Base-by-base conservation (phyloP, 2,888 invertebrate genomes). In the Cloeon dipterum region DNA sequence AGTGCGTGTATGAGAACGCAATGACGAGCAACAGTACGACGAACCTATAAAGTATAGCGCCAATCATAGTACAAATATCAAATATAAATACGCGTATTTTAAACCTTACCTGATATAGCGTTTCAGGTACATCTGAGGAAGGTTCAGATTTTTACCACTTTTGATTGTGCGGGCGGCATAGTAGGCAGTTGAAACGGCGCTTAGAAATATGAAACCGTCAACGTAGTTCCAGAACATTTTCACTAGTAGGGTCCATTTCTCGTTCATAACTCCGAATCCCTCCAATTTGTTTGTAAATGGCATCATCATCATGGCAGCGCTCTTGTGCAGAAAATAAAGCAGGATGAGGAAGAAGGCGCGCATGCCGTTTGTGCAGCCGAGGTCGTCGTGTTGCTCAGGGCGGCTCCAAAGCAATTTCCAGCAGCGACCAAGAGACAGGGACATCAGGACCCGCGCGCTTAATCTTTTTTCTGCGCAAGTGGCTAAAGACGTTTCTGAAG, bases 191-290 rank as follows among this genome's bases (percentile, higher is more conserved):
- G 39, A 32, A n/a, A 41, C 32, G 8, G 39, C 41, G 11, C 41
- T 41, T 20, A 41, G 18, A 7, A 39, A 11, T 21, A 41, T 36
- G 18, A 41, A 41, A 8, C 39, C 35, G 21, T 41, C 41, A 20
- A 41, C 41, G 8, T 35, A 26, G 32, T 40, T 40, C 39, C 39
- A 39, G 34, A 41, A 41, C 4, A 36, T 20, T 26, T 39, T 7
- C n/a, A 41, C 29, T 18, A 32, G 2, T 39, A 41, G 39, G 25
- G 25, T 23, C 25, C 25, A 23, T n/a, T 23, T 23, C 25, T 23
- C 25, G 25, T 23, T n/a, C 25, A 23, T 23, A 14, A 37, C 37
- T 32, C 5, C 4, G 3, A 4, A 11, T 5, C 21, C 17, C 18
- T 37, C 32, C 8, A 29, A 23, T n/a, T 32, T 14, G n/a, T 37